phyloP scores from a whole-genome alignment of 2,113 vertebrate species.

The Corvus moneduloides region DNA sequence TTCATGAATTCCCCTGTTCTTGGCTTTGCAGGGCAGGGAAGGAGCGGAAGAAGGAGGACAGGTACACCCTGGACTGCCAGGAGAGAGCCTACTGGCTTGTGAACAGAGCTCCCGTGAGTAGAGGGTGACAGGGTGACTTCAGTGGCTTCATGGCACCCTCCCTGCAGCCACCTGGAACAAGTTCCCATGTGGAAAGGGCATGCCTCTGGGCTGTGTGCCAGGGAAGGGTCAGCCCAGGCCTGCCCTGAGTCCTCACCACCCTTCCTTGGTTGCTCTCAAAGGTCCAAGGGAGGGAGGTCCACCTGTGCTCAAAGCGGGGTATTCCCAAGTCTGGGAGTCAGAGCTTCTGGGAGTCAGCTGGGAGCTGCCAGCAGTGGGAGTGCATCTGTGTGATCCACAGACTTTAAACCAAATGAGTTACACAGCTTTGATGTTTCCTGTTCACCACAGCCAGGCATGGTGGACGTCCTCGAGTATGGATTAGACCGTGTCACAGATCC shows the following conservation, averaged over 20 bases:
- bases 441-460: slow-evolving; percentile 82
- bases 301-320: fast-evolving
- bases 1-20: background rate
- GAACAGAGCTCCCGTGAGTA: slow-evolving; percentile 89
- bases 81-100: slow-evolving; percentile 98
- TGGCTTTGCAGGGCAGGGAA: slow-evolving; percentile 85
- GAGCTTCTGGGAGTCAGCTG: background rate
- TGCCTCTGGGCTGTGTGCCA: background rate
- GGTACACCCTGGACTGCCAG: slow-evolving; percentile 92
- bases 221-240: background rate
- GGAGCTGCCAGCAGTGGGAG: background rate
- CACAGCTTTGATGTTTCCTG: background rate
- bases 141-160: background rate
- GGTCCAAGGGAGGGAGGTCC: background rate
- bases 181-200: fast-evolving
- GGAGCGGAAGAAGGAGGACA: slow-evolving; percentile 91
- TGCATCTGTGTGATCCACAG: background rate
- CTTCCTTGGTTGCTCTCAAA: background rate
- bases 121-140: background rate
- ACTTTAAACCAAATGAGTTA: background rate
- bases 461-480: slow-evolving; percentile 87
- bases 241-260: background rate
- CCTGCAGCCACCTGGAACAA: background rate
- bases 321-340: background rate
- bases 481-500: slow-evolving; percentile 85